Base-by-base conservation (phyloP, 2,888 invertebrate species). In the Drosophila crucigera region DNA sequence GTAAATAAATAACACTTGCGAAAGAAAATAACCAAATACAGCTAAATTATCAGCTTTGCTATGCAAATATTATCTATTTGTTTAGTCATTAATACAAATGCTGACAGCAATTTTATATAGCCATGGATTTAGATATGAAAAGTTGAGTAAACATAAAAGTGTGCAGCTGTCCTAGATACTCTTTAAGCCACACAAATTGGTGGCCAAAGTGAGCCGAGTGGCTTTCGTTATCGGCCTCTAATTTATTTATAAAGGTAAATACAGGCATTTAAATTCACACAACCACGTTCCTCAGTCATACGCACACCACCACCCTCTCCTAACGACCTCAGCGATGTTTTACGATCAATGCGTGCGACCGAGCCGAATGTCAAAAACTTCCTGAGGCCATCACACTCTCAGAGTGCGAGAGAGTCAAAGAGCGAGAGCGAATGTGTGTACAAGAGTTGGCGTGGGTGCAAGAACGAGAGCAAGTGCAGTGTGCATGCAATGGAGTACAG, bases 171-270 rank as follows among this genome's bases (percentile, higher is more conserved):
- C 52, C 68, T 37, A 71, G 60, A 62, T 58, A 43, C 52, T 41
- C 39, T 59, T 67, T 33, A 69, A 80, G 73, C 66, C 69, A n/a
- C 61, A 68, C 56, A 39, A 73, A 73, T 70, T 78, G 87, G 76
- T 73, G 73, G 60, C 68, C 67, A 69, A 76, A 76, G 43, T 62
- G 63, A 80, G 74, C 68, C 56, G 70, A 30, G 58, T 55, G 59
- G 52, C 65, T 64, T 71, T 86, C 67, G 52, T 25, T 71, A 69
- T 56, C 76, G 86, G 67, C 89, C 87, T 89, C 74, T 81, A 81
- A 73, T 66, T 83, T 89, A 87, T 87, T 87, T 83, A 89, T 89
- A 76, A 86, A 87, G 84, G 78, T 74, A 73, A 86, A 63, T 62
- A 75, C 71, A 73, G 73, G 84, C 76, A 89, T 86, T 87, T 78